Conservation (phyloP, 2,888 invertebrate genomes). For the Brachylomia viminalis region DNA sequence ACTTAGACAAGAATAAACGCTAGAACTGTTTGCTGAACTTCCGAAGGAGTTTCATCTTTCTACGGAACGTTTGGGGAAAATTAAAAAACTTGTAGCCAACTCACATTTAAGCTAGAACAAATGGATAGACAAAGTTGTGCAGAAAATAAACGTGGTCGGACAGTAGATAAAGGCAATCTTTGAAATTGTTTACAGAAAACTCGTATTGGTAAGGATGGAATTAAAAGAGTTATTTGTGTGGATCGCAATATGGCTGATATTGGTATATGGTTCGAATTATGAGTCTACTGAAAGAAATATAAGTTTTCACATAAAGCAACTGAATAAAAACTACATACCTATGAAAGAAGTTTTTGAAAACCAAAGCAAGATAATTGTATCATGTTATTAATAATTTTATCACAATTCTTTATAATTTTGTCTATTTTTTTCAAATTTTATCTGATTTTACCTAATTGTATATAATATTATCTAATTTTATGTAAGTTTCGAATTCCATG, state of each 20-base stretch:
- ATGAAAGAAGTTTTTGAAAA: conserved; percentile 3
- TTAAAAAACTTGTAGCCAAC: conserved; percentile 68
- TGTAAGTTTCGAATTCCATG: too few species aligned
- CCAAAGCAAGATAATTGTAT: background rate
- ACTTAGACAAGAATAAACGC: conserved; percentile 45
- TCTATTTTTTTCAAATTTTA: too few species aligned
- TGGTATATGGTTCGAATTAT: background rate
- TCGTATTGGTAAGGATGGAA: conserved; percentile 47
- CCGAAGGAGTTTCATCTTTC: conserved; percentile 51
- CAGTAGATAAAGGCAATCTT: conserved; percentile 58
- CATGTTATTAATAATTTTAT: too few species aligned
- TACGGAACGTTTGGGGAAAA: conserved; percentile 61
- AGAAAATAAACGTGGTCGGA: conserved; percentile 59
- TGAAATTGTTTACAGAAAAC: conserved; percentile 62
- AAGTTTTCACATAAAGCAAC: conserved; percentile 12
- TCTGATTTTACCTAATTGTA: too few species aligned
- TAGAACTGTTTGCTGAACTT: conserved; percentile 57
- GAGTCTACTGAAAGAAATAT: background rate
- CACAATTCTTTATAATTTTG: too few species aligned
- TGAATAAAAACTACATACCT: background rate
- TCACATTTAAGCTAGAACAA: conserved; percentile 65
- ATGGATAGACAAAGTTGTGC: conserved; percentile 56
- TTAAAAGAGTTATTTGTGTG: conserved; percentile 61
- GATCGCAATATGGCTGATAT: conserved; percentile 43
- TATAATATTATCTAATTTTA: too few species aligned